Evolutionary conservation across 2,113 vertebrate genomes (phyloP).

Genomic region (Oncorhynchus gorbuscha): DNA sequence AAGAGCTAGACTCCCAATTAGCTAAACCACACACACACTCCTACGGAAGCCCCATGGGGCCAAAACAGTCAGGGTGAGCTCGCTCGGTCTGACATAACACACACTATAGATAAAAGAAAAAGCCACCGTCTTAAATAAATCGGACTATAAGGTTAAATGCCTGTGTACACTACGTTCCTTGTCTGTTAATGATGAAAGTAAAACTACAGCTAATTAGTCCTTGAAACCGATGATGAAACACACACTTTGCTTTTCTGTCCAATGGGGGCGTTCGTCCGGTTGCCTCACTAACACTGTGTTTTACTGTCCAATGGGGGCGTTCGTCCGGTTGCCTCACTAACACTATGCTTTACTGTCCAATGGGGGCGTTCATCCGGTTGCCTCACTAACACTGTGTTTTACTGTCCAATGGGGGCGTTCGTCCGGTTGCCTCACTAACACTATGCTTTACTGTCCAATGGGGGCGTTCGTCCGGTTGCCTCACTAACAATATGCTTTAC

Average conservation of each 20-base stretch:
- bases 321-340: neutral
- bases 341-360: too few species aligned
- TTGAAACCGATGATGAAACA: too few species aligned
- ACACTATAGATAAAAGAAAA: conserved; percentile 12
- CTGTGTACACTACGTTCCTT: conserved; percentile 24
- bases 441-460: too few species aligned
- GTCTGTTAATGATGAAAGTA: neutral
- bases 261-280: neutral
- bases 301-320: too few species aligned
- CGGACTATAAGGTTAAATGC: conserved; percentile 43
- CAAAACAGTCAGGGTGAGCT: conserved; percentile 30
- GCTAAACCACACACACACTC: conserved; percentile 61
- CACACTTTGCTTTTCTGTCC: too few species aligned
- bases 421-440: neutral
- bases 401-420: neutral
- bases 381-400: neutral
- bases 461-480: neutral
- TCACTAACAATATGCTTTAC: neutral
- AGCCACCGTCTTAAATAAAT: conserved; percentile 35
- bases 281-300: too few species aligned
- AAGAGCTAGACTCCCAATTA: conserved; percentile 71
- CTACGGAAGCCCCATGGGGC: conserved; percentile 58
- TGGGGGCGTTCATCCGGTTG: neutral
- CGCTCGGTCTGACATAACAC: conserved; percentile 31
- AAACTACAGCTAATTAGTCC: conserved; percentile 7